phyloP scores from a whole-genome alignment of 2,888 invertebrate species.

The Cryptocephalus primarius region DNA sequence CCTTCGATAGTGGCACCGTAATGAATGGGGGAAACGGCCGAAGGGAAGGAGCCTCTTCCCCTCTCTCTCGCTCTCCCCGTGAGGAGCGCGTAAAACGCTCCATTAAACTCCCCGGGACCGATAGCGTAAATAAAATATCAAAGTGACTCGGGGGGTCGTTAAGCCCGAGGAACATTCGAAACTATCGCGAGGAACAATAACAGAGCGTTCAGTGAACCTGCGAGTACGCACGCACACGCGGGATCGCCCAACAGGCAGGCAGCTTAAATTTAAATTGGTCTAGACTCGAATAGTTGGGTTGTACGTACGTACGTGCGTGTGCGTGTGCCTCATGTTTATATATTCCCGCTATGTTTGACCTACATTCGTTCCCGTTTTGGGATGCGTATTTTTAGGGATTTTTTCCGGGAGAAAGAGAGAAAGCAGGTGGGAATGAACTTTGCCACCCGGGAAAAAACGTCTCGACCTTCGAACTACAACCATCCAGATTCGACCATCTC shows the following conservation, averaged over 20 bases:
- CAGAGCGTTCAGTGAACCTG: conserved; percentile 22
- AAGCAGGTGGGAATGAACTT: not conserved
- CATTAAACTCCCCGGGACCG: conserved; percentile 2
- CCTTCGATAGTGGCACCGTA: no score
- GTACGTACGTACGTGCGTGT: not conserved
- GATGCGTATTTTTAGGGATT: conserved; percentile 1
- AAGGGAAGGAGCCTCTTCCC: no score
- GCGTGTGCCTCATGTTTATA: not conserved
- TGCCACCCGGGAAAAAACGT: no score
- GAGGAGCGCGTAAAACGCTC: conserved; percentile 2
- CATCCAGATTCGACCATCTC: no score
- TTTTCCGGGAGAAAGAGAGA: not conserved
- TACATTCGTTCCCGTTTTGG: conserved; percentile 4
- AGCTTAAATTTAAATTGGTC: conserved; percentile 14
- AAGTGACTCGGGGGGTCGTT: conserved; percentile 6
- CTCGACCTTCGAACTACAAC: no score
- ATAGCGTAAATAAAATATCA: conserved; percentile 6
- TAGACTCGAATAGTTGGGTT: conserved; percentile 11
- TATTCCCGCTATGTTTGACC: conserved; percentile 5
- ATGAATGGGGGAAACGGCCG: no score
- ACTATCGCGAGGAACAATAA: conserved; percentile 16
- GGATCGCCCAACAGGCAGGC: conserved; percentile 6
- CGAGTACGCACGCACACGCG: conserved; percentile 6
- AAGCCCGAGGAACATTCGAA: conserved; percentile 2
- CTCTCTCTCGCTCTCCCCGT: no score